These are phyloP conservation scores for Caenorhabditis japonica DNA, from an alignment of 2,888 invertebrate genomes.

Conservation along the genomic window DNA sequence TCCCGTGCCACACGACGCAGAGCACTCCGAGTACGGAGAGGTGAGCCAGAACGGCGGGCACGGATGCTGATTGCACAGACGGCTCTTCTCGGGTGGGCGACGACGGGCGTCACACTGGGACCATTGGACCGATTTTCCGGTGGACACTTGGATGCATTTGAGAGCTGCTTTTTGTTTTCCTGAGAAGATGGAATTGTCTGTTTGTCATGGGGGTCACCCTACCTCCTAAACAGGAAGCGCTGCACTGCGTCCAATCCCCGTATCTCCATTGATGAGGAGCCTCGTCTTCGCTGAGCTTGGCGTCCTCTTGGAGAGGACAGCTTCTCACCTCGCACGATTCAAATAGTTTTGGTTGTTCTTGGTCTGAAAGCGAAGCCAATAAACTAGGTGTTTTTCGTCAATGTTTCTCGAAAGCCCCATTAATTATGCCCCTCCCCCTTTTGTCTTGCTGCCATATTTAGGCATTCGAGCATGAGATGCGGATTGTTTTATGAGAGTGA, in stretches of 20 bases:
- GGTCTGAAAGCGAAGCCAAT: conserved; percentile 55
- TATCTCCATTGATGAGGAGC: conserved; percentile 68
- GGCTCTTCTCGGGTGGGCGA: conserved; percentile 88
- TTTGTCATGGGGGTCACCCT: too few species aligned
- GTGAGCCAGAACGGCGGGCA: conserved; percentile 86
- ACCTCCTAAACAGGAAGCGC: conserved; percentile 90
- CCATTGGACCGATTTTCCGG: conserved; percentile 87
- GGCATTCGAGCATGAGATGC: too few species aligned
- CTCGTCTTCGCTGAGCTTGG: conserved; percentile 50
- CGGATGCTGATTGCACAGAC: conserved; percentile 91
- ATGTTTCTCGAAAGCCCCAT: neutral
- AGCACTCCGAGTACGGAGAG: conserved; percentile 81
- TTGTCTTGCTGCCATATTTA: neutral
- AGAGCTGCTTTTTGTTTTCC: conserved; percentile 72
- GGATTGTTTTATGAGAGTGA: too few species aligned
- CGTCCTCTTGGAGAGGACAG: conserved; percentile 69
- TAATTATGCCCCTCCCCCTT: neutral
- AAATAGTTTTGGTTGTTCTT: conserved; percentile 71
- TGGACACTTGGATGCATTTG: conserved; percentile 65
- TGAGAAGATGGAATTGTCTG: too few species aligned
- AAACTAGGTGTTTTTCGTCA: conserved; percentile 13
- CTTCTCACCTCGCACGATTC: conserved; percentile 71
- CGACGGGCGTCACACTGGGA: conserved; percentile 89
- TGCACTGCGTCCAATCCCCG: conserved; percentile 83
- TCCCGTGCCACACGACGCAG: conserved; percentile 93